Percentiles rank a stretch among this genome's conserved stretches.
Conservation (phyloP, 2,888 invertebrate species). For the Coleophora flavipennella region DNA sequence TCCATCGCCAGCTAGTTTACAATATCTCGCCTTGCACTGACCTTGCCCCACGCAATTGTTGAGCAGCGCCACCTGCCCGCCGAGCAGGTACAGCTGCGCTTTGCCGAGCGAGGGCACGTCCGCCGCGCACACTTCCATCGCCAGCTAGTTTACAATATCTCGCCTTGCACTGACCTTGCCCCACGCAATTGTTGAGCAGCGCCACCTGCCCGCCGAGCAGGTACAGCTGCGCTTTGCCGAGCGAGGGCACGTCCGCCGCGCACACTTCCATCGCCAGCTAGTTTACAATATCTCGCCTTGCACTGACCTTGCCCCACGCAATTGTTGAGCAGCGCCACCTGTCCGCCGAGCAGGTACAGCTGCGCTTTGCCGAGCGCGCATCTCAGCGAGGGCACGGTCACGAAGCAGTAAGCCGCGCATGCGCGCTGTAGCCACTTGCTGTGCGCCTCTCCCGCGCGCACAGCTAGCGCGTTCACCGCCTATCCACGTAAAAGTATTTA, state of each 20-base stretch:
- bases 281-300: no score
- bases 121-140: slow-evolving; percentile 97
- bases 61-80: slow-evolving; percentile 90
- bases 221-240: slow-evolving; percentile 86
- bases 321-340: slow-evolving; percentile 89
- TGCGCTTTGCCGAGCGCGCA: slow-evolving; percentile 85
- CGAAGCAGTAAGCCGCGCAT: slow-evolving; percentile 95
- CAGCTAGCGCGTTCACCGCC: slow-evolving; percentile 86
- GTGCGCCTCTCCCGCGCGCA: slow-evolving; percentile 57
- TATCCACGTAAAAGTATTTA: slow-evolving; percentile 52
- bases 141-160: no score
- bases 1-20: no score
- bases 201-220: slow-evolving; percentile 91
- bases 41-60: slow-evolving; percentile 95
- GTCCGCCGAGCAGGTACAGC: slow-evolving; percentile 89
- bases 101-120: slow-evolving; percentile 98
- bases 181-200: slow-evolving; percentile 89
- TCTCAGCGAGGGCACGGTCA: slow-evolving; percentile 95
- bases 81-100: slow-evolving; percentile 88
- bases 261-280: no score
- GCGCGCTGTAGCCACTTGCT: slow-evolving; percentile 92
- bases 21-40: no score
- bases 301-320: slow-evolving; percentile 89
- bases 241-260: slow-evolving; percentile 95
- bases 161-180: no score